Evolutionary conservation across 2,113 vertebrate species (phyloP).

Genomic region (Otis tarda): DNA sequence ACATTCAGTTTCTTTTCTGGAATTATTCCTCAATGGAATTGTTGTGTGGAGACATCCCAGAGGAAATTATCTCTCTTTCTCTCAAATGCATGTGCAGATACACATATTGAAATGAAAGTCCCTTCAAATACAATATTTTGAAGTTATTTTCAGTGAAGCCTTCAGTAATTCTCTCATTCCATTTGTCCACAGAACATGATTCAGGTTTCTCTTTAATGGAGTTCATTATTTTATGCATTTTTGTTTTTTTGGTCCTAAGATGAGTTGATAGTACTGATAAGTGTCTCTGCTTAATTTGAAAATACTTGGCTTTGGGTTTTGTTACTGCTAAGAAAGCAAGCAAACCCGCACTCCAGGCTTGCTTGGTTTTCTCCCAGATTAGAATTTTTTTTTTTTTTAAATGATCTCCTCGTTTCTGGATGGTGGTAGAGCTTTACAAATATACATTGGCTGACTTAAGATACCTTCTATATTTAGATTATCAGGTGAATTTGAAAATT

Average conservation of each 20-base stretch:
- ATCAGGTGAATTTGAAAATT: background rate
- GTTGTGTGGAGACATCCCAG: background rate
- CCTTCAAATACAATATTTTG: background rate
- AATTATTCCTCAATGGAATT: background rate
- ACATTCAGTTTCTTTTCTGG: background rate
- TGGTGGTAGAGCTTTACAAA: background rate
- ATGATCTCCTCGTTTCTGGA: background rate
- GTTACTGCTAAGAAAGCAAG: background rate
- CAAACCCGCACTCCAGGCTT: background rate
- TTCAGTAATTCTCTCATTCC: background rate
- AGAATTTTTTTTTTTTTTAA: too few species aligned
- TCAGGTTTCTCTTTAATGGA: background rate
- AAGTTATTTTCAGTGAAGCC: background rate
- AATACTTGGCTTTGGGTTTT: background rate
- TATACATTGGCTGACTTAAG: background rate
- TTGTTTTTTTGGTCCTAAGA: too few species aligned
- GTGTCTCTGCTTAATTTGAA: background rate
- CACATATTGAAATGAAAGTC: background rate
- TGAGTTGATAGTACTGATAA: background rate
- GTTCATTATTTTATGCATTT: background rate
- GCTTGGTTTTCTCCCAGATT: too few species aligned
- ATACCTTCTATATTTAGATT: background rate
- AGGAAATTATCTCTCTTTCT: background rate
- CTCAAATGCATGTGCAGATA: background rate
- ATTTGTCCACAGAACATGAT: background rate